phyloP scores from a whole-genome alignment of 2,888 invertebrate species.

The Dorcus hopei region DNA sequence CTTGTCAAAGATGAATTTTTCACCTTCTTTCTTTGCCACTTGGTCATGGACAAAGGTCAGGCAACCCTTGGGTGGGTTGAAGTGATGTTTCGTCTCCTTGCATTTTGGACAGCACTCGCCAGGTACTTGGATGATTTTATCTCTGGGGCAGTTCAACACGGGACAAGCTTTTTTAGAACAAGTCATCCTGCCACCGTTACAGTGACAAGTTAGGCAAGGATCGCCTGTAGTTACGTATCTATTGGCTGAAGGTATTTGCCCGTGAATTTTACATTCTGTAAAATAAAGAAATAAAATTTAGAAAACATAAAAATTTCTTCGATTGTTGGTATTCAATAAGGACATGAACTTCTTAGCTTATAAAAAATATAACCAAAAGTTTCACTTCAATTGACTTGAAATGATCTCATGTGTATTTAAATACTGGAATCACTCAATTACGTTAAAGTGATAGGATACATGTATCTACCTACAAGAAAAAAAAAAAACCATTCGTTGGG shows the following conservation, averaged over 20 bases:
- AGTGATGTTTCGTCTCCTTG: constrained; percentile 51
- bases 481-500: constrained; percentile 7
- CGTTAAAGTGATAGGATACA: too few relatives aligned
- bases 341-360: too few relatives aligned
- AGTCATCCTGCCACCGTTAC: constrained; percentile 63
- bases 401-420: too few relatives aligned
- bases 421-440: too few relatives aligned
- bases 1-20: constrained; percentile 52
- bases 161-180: constrained; percentile 87
- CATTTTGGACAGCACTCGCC: constrained; percentile 75
- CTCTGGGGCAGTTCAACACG: constrained; percentile 76
- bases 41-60: constrained; percentile 47
- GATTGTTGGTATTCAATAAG: too few relatives aligned
- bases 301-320: too few relatives aligned
- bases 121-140: constrained; percentile 65
- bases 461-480: too few relatives aligned
- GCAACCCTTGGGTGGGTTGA: constrained; percentile 16
- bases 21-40: constrained; percentile 32
- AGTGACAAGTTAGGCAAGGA: constrained; percentile 82
- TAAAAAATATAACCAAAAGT: too few relatives aligned
- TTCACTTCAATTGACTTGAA: too few relatives aligned
- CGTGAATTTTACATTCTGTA: constrained; percentile 62
- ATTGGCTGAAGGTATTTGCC: constrained; percentile 76
- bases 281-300: constrained; percentile 16
- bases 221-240: constrained; percentile 76